Evolutionary conservation across 2,888 invertebrate species (phyloP).

Genomic region (Horisme vitalbata): DNA sequence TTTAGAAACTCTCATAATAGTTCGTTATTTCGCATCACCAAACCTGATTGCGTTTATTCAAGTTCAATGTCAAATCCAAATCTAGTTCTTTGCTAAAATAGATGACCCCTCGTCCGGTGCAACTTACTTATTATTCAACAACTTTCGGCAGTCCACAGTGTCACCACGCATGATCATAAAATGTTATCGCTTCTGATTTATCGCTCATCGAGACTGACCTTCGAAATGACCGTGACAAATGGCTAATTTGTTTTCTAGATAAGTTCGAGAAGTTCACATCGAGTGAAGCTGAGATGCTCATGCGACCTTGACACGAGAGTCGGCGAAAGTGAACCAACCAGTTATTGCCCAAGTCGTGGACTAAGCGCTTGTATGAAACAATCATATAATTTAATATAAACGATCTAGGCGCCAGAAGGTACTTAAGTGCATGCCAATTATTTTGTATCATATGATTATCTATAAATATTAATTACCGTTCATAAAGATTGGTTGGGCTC

Average conservation of each 20-base stretch:
- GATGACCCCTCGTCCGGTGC: constrained; percentile 23
- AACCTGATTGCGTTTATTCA: constrained; percentile 2
- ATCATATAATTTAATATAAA: constrained; percentile 21
- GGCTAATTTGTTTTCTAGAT: constrained; percentile 20
- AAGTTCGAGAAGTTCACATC: constrained; percentile 24
- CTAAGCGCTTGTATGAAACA: constrained; percentile 16
- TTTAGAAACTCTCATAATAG: neutral
- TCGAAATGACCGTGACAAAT: constrained; percentile 32
- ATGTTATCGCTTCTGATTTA: constrained; percentile 23
- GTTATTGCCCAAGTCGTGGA: constrained; percentile 64
- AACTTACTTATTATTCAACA: constrained; percentile 19
- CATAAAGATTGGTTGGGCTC: constrained; percentile 1
- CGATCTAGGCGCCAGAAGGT: constrained; percentile 13
- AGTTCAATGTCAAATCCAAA: constrained; percentile 28
- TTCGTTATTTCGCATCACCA: neutral
- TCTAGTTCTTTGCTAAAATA: constrained; percentile 30
- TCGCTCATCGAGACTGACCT: constrained; percentile 27
- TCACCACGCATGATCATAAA: constrained; percentile 8
- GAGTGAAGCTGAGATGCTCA: constrained; percentile 43
- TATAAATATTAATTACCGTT: constrained; percentile 18
- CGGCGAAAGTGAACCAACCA: constrained; percentile 76
- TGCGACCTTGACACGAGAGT: constrained; percentile 73
- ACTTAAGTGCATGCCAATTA: constrained; percentile 22
- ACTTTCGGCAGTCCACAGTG: constrained; percentile 20
- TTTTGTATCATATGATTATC: constrained; percentile 23